Conservation (phyloP, 2,113 vertebrate species). For the Poecile atricapillus region DNA sequence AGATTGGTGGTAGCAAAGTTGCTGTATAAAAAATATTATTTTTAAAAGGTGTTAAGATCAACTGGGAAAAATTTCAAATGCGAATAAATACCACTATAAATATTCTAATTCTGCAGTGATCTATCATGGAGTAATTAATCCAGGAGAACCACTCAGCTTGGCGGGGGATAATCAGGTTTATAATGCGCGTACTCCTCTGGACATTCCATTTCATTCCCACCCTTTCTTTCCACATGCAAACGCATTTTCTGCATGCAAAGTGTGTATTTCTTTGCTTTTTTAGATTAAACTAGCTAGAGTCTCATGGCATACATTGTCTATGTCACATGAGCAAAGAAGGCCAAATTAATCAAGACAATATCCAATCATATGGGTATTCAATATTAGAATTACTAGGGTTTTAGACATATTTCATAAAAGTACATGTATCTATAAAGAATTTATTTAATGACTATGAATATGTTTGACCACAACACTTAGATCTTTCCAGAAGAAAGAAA, state of each 20-base stretch:
- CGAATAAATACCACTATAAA: constrained; percentile 75
- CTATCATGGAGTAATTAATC: constrained; percentile 79
- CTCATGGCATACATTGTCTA: constrained; percentile 76
- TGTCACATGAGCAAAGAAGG: constrained; percentile 78
- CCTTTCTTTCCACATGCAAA: constrained; percentile 72
- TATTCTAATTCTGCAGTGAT: constrained; percentile 84
- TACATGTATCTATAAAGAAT: background rate
- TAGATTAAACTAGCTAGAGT: constrained; percentile 58
- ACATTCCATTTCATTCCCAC: constrained; percentile 72
- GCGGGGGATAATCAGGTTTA: constrained; percentile 80
- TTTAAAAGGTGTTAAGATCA: constrained; percentile 34
- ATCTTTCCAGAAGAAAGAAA: background rate
- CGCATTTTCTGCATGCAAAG: constrained; percentile 76
- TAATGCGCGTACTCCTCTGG: constrained; percentile 69
- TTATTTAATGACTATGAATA: background rate
- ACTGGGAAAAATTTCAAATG: constrained; percentile 60
- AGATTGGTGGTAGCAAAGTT: background rate
- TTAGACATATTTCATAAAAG: background rate
- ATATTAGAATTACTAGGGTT: background rate
- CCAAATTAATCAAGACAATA: constrained; percentile 77
- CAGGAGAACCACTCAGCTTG: constrained; percentile 79
- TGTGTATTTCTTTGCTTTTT: constrained; percentile 69
- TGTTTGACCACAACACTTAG: background rate
- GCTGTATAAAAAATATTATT: background rate
- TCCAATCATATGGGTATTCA: background rate